Percentiles rank a stretch among this genome's conserved stretches.
phyloP scores from a whole-genome alignment of 2,113 vertebrate species.

The Panurus biarmicus region DNA sequence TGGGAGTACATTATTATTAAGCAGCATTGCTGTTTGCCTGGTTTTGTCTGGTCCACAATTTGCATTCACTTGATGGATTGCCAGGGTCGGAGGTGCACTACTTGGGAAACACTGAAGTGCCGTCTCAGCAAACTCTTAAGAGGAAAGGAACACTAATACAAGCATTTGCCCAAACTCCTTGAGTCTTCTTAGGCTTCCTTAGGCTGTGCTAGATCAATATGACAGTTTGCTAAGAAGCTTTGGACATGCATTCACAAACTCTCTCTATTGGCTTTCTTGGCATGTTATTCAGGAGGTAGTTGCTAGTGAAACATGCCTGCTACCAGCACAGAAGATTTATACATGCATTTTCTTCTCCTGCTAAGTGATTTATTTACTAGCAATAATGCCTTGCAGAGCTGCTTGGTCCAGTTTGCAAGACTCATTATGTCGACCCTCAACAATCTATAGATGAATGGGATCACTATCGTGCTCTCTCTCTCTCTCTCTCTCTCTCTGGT shows the following conservation, averaged over 20 bases:
- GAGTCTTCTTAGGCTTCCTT: slow-evolving; percentile 62
- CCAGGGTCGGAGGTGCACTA: slow-evolving; percentile 78
- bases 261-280: slow-evolving; percentile 47
- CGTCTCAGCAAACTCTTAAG: slow-evolving; percentile 77
- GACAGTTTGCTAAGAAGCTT: slow-evolving; percentile 71
- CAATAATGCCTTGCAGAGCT: slow-evolving; percentile 57
- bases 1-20: slow-evolving; percentile 71
- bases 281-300: slow-evolving; percentile 31
- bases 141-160: slow-evolving; percentile 66
- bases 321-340: slow-evolving; percentile 55
- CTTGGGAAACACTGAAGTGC: slow-evolving; percentile 80
- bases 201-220: slow-evolving; percentile 75
- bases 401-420: slow-evolving; percentile 55
- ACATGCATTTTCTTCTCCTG: slow-evolving; percentile 50
- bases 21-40: slow-evolving; percentile 77
- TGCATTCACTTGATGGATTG: slow-evolving; percentile 81
- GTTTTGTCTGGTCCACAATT: slow-evolving; percentile 78
- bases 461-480: neutral
- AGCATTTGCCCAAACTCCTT: slow-evolving; percentile 75
- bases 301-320: slow-evolving; percentile 41
- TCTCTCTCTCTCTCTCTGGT: neutral
- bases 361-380: slow-evolving; percentile 65
- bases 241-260: slow-evolving; percentile 61
- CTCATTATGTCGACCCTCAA: slow-evolving; percentile 56
- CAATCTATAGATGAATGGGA: slow-evolving; percentile 8